Evolutionary conservation across 2,113 vertebrate species (phyloP).

Genomic region (Colinus virginianus): DNA sequence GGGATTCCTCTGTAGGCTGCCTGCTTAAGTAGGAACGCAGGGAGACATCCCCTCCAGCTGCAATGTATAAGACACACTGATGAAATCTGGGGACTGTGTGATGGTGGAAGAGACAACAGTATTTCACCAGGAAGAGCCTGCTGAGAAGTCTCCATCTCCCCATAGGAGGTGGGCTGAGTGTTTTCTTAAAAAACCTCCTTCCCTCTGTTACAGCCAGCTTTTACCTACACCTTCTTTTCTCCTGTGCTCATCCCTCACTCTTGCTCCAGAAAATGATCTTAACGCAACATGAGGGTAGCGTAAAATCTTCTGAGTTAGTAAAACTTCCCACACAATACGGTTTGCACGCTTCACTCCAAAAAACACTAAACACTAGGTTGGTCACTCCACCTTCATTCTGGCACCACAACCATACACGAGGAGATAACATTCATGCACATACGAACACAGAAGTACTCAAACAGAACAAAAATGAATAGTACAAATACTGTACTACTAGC

Average conservation of each 20-base stretch:
- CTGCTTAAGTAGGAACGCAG: constrained; percentile 85
- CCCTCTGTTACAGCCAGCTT: background rate
- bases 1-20: constrained; percentile 75
- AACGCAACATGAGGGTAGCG: background rate
- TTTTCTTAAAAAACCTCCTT: background rate
- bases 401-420: background rate
- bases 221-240: background rate
- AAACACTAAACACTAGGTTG: background rate
- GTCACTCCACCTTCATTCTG: background rate
- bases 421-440: background rate
- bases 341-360: background rate
- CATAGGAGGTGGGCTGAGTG: too few relatives aligned
- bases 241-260: background rate
- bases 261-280: background rate
- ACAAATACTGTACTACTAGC: background rate
- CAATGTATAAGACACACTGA: background rate
- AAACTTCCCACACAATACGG: too few relatives aligned
- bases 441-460: background rate
- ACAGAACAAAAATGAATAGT: background rate
- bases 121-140: background rate
- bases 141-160: background rate
- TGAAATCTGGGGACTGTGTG: background rate
- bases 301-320: rapidly evolving
- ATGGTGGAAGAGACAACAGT: background rate
- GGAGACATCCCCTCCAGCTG: constrained; percentile 84